phyloP scores from a whole-genome alignment of 2,888 invertebrate genomes.

The Idaea dimidiata region DNA sequence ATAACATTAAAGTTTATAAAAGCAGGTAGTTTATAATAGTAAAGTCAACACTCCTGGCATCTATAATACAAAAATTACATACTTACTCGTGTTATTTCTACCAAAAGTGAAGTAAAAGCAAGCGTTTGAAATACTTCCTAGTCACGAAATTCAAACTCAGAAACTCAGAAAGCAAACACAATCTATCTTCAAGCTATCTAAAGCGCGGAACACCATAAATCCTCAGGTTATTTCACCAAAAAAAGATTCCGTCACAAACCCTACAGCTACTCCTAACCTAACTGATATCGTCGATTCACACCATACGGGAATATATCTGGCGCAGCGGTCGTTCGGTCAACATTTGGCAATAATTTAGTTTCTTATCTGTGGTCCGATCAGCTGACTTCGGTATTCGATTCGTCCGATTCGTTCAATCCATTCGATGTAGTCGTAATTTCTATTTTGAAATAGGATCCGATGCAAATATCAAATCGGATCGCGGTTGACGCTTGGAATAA shows the following conservation, averaged over 20 bases:
- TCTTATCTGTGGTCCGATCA: constrained; percentile 66
- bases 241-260: constrained; percentile 23
- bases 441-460: constrained; percentile 26
- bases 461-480: constrained; percentile 19
- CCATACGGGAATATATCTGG: constrained; percentile 34
- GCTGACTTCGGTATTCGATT: constrained; percentile 52
- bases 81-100: too few species aligned
- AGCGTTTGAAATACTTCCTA: neutral
- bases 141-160: neutral
- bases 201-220: neutral
- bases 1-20: too few species aligned
- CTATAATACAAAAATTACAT: too few species aligned
- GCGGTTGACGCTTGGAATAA: neutral
- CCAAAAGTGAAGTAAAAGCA: neutral
- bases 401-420: constrained; percentile 24
- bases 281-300: constrained; percentile 33
- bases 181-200: neutral
- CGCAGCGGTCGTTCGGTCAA: constrained; percentile 45
- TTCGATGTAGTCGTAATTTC: constrained; percentile 23
- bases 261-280: constrained; percentile 4
- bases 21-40: too few species aligned
- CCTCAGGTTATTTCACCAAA: neutral
- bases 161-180: neutral
- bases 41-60: too few species aligned
- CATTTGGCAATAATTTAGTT: constrained; percentile 66